Base-by-base conservation (phyloP, 2,888 invertebrate genomes). In the Spilarctia lutea region DNA sequence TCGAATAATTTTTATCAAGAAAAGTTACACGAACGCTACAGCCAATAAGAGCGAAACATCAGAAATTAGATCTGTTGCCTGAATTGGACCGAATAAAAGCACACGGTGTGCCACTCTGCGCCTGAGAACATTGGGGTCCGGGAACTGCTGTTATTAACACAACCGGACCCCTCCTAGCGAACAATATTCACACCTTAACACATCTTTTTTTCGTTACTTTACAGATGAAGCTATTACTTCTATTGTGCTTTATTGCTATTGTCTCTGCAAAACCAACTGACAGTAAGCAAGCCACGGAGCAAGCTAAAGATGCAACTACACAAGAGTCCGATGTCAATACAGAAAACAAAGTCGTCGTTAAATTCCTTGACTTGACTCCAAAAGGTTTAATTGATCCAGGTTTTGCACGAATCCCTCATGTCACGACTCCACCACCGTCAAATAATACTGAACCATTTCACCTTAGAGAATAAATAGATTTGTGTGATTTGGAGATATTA, bases 211-310 rank as follows among this genome's bases (percentile, higher is more conserved):
- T 7, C 39, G 16, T 70, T 27, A 27, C 4, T 63, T 70, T 71
- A 42, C 71, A 71, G 71, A 71, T 71, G 71, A 60, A 63, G 24
- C 42, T 71, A 27, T 24, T 71, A 1, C 4, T 71, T 30, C 30
- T 71, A 8, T 42, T 71, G 45, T 71, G 71, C 30, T 20, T 71
- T 20, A 3, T 71, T 16, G 63, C 24, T 35, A 2, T 52, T n/a
- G 69, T 35, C 3, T 35, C 39, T 42, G 68, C 68, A 4, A 24
- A 48, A 71, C 27, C 16, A 42, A 63, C 8, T 18, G 56, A 24
- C 30, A 30, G 18, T 63, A 30, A 30, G 63, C 63, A 11, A 30
- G 7, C 27, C 18, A 63, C 16, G 30, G 18, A 30, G 60, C 60
- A 3, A 30, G 18, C 16, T 63, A 24, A 63, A 39, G 39, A 39